Base-by-base conservation (phyloP, 2,888 invertebrate genomes). In the Onthophagus sagittarius region DNA sequence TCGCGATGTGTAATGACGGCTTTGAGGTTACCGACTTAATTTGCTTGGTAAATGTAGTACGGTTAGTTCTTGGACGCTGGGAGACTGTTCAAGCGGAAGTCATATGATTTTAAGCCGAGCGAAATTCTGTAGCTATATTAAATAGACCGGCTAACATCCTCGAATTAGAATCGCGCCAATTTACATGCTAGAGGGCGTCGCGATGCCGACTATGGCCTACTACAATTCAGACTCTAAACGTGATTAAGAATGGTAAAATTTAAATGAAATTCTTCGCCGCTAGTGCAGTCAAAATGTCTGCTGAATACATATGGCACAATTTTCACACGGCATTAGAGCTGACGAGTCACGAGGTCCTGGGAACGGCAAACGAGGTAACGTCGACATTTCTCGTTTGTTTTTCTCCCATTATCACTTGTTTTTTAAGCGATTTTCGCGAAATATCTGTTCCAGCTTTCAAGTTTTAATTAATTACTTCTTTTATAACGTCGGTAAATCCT, bases 101-200 rank as follows among this genome's bases (percentile, higher is more conserved):
- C 14, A 64, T 64, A 64, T 64, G 64, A 64, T 64, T 64, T 64
- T 64, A 64, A 64, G 64, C 64, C 23, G 15, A 23, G 64, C 64
- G 64, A 64, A 64, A 64, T 64, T 64, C 15, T 64, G 64, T 64
- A 15, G 64, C 64, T 15, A 64, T 64, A 64, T 64, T 64, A 64
- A 64, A 64, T 64, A 64, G 64, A 64, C 64, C 64, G 14, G 23
- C 64, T 64, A 64, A 64, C 64, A 15, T 64, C 64, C 15, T 23
- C 23, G 64, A 64, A 64, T 64, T 64, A 64, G 64, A 64, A 64
- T 64, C 64, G 64, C 64, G 9, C 15, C 64, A 64, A 64, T 64
- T 64, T 64, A 64, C 64, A 64, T 64, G 64, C 64, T 15, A 64
- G 64, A 15, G 64, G 23, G 13, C 64, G 39, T 11, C 39, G 39